Evolutionary conservation across 2,888 invertebrate genomes (phyloP), one percentile per base, ranked within the genome.

Genomic region (Sicus ferrugineus): DNA sequence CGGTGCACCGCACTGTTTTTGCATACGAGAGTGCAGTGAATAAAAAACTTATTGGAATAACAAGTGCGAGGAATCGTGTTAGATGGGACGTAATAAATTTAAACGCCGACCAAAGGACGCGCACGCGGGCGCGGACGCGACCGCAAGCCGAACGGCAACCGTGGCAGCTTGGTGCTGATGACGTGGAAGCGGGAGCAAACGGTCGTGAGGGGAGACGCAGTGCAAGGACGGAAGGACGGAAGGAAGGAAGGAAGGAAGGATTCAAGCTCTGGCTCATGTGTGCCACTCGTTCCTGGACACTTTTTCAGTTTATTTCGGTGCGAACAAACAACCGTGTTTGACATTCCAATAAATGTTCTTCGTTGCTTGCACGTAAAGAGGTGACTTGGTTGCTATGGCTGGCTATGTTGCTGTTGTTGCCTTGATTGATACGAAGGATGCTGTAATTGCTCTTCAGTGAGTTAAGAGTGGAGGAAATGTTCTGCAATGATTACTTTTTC

Each of bases 61-160:
- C 81, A 81, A 81, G 82, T 81, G 81, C 82, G 81, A 82, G 80
- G 77, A 81, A 80, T 81, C 81, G 81, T 82, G 81, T 81, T 82
- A 81, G 81, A 82, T 82, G 80, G 81, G 80, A 79, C 80, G 82
- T 80, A 82, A 81, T 81, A 81, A 81, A 81, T 81, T 81, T 77
- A 77, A 80, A 80, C 81, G 78, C 81, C 81, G 78, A 78, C 81
- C 76, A 81, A 79, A 79, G 76, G 66, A 66, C 58, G 66, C 66
- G 56, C 56, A 42, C 66, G 66, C 56, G 46, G n/a, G n/a, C n/a
- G n/a, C n/a, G n/a, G n/a, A 19, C 19, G n/a, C 21, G 21, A 34
- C 11, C 38, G 59, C n/a, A 21, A 11, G 54, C 7, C 54, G 26
- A 54, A 26, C n/a, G 42, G 16, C 42, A 54, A 23, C 14, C 9